phyloP scores from a whole-genome alignment of 2,797 vertebrate species.

The Hoplostethus atlanticus region DNA sequence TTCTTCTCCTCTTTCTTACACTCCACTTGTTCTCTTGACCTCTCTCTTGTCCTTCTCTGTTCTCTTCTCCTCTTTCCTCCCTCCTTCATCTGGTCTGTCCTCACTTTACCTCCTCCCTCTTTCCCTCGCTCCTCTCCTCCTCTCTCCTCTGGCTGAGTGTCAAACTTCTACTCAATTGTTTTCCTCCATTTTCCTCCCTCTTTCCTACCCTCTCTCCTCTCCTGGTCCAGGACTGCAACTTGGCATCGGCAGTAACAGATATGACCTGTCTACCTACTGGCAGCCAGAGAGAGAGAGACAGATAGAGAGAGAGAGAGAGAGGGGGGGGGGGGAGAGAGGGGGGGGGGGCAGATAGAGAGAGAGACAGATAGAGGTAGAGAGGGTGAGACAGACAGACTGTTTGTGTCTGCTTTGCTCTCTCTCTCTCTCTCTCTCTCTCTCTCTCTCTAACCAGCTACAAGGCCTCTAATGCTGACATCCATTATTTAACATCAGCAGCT shows the following conservation, averaged over 20 bases:
- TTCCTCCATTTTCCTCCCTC: constrained; percentile 7
- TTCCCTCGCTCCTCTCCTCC: constrained; percentile 1
- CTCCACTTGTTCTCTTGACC: constrained; percentile 16
- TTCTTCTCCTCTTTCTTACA: constrained; percentile 14
- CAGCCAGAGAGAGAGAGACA: constrained; percentile 16
- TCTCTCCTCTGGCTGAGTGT: constrained; percentile 40
- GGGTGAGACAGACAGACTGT: too few relatives aligned
- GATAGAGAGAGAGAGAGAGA: background rate
- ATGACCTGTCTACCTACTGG: constrained; percentile 37
- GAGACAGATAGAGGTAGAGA: background rate
- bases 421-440: background rate
- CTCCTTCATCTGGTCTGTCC: constrained; percentile 19
- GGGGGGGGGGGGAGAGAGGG: background rate
- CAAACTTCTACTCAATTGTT: constrained; percentile 47
- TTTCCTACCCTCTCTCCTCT: constrained; percentile 19
- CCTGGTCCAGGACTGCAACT: background rate
- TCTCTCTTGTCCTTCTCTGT: background rate
- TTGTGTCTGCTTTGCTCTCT: too few relatives aligned
- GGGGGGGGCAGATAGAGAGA: background rate
- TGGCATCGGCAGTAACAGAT: too few relatives aligned
- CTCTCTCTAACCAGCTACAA: constrained; percentile 45
- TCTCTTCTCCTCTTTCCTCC: background rate
- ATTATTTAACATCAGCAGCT: constrained; percentile 56
- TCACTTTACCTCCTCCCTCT: background rate
- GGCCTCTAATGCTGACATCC: constrained; percentile 60